Percentiles rank a stretch among this genome's conserved stretches.
Conservation (phyloP, 2,113 vertebrate species). For the Trichomycterus rosablanca region DNA sequence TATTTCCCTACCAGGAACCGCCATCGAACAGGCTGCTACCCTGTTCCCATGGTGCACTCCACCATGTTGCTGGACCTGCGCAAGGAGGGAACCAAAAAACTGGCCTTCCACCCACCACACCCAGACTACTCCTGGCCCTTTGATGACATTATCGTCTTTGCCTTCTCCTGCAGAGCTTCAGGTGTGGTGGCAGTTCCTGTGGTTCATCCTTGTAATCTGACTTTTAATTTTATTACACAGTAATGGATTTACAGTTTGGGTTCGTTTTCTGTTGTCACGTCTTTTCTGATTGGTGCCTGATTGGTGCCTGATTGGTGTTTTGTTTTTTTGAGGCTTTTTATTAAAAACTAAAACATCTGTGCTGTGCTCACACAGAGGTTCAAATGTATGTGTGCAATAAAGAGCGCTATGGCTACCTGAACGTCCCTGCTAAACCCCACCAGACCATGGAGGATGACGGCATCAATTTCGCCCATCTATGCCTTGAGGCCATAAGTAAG, state of each 20-base stretch:
- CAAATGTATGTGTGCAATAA: conserved; percentile 84
- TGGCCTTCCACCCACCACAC: conserved; percentile 89
- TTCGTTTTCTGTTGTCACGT: neutral
- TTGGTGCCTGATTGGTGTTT: neutral
- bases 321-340: neutral
- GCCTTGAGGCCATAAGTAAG: conserved; percentile 85
- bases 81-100: conserved; percentile 68
- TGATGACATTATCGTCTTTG: conserved; percentile 91
- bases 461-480: conserved; percentile 86
- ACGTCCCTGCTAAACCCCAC: conserved; percentile 80
- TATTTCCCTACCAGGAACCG: conserved; percentile 94
- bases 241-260: neutral
- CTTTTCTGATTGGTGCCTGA: neutral
- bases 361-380: conserved; percentile 60
- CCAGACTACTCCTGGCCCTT: conserved; percentile 91
- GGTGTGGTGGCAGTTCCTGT: conserved; percentile 57
- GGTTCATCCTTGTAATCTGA: conserved; percentile 1
- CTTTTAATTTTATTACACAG: too few species aligned
- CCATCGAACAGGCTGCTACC: conserved; percentile 79
- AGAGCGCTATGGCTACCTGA: conserved; percentile 84
- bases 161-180: conserved; percentile 82
- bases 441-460: conserved; percentile 80
- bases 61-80: conserved; percentile 82
- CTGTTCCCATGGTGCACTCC: conserved; percentile 89
- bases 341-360: neutral